These are phyloP conservation scores for Columba janthina DNA, from an alignment of 2,113 vertebrate genomes.

Conservation along the genomic window DNA sequence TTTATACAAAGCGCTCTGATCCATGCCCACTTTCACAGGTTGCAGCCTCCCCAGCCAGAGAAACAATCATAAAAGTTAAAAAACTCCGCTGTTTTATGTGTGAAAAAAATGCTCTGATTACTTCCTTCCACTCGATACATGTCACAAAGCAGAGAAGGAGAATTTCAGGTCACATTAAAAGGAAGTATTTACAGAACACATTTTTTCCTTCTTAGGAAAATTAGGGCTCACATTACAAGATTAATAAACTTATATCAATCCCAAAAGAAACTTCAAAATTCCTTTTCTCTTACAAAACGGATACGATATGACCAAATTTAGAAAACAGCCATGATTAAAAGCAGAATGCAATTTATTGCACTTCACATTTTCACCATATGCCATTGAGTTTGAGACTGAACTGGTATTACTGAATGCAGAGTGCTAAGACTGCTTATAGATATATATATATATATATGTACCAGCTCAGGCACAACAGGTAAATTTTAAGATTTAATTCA, in stretches of 20 bases:
- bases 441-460: no score
- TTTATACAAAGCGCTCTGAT: neutral
- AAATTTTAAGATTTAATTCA: neutral
- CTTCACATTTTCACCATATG: neutral
- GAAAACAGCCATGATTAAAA: constrained; percentile 37
- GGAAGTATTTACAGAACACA: neutral
- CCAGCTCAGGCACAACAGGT: neutral
- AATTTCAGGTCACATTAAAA: neutral
- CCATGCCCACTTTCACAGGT: neutral
- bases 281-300: constrained; percentile 45
- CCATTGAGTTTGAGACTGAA: neutral
- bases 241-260: constrained; percentile 56
- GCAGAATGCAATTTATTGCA: constrained; percentile 14
- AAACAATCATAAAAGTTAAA: neutral
- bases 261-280: constrained; percentile 61
- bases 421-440: neutral
- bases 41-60: neutral
- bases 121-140: neutral
- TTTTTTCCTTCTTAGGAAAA: constrained; percentile 48
- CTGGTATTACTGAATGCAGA: neutral
- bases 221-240: constrained; percentile 15
- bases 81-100: neutral
- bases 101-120: neutral
- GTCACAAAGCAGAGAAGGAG: neutral
- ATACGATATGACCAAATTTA: constrained; percentile 32